Conservation (phyloP, 2,888 invertebrate species). For the Aphidius colemani region DNA sequence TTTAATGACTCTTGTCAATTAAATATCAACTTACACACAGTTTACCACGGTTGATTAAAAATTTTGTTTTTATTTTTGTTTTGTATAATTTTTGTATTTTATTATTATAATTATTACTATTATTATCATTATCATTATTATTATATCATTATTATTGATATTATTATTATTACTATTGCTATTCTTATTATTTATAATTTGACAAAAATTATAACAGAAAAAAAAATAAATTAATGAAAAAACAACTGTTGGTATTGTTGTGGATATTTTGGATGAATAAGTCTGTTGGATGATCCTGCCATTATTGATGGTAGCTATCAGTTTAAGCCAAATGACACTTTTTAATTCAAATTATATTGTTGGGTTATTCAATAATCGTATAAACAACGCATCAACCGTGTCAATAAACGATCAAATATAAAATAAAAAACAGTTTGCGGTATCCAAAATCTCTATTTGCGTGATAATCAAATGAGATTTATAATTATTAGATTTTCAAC, state of each 20-base stretch:
- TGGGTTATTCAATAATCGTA: too few relatives aligned
- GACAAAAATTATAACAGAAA: constrained; percentile 1
- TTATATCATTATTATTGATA: too few relatives aligned
- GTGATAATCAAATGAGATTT: constrained; percentile 20
- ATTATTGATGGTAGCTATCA: too few relatives aligned
- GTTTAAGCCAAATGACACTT: too few relatives aligned
- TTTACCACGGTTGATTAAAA: constrained; percentile 32
- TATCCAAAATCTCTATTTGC: constrained; percentile 18
- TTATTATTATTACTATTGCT: too few relatives aligned
- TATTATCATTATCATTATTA: too few relatives aligned
- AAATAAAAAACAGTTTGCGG: constrained; percentile 13
- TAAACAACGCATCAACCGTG: background rate
- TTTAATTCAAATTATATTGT: too few relatives aligned
- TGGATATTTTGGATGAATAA: too few relatives aligned
- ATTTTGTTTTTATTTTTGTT: background rate
- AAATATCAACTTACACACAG: constrained; percentile 42
- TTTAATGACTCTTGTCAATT: constrained; percentile 54
- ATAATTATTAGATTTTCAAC: constrained; percentile 47
- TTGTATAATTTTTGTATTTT: background rate
- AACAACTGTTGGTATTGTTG: too few relatives aligned
- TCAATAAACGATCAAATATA: too few relatives aligned
- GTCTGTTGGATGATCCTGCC: too few relatives aligned
- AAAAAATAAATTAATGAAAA: background rate
- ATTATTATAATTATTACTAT: too few relatives aligned
- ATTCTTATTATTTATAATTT: background rate